Evolutionary conservation across 2,113 vertebrate species (phyloP), one percentile per base, ranked within the genome.

Genomic region (Climacteris rufus): DNA sequence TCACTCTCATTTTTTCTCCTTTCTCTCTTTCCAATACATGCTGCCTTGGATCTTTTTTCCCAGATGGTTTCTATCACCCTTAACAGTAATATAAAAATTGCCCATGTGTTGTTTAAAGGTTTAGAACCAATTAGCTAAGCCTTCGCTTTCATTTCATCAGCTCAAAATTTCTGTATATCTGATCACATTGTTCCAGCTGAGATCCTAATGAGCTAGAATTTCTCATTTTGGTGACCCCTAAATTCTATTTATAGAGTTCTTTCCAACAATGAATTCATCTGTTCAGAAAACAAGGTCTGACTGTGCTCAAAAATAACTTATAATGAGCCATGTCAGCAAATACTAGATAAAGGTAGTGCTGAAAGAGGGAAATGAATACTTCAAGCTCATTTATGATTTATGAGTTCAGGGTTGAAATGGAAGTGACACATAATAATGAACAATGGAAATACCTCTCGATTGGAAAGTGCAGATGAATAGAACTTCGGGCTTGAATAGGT

Each of bases 181-280:
- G 70, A 83, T 87, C 50, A 61, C 56, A 35, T 64, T 86, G 35
- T 82, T 94, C 82, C 85, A 91, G 72, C 49, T 50, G 60, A 89
- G 72, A 83, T 83, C 69, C 59, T 93, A 96, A 93, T 50, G 42
- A 96, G 65, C 44, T 68, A 42, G 70, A 92, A 77, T 78, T 87
- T 90, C 70, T 89, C 75, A 83, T 90, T 89, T 94, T 89, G 95
- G 97, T 89, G 95, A 93, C 95, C 71, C 94, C 77, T 96, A 91
- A 81, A 76, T 97, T 97, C 98, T 98, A 98, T 98, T 97, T 97
- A 98, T 86, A 97, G 96, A 60, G 35, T 78, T 63, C 91, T 95
- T 95, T 96, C 97, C 97, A 94, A 86, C 87, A 96, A 91, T 79
- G 74, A 90, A 94, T 93, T 82, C 28, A 85, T 96, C 76, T 96